Evolutionary conservation across 2,888 invertebrate genomes (phyloP), one percentile per base, ranked within the genome.

Genomic region (Crioceris asparagi): DNA sequence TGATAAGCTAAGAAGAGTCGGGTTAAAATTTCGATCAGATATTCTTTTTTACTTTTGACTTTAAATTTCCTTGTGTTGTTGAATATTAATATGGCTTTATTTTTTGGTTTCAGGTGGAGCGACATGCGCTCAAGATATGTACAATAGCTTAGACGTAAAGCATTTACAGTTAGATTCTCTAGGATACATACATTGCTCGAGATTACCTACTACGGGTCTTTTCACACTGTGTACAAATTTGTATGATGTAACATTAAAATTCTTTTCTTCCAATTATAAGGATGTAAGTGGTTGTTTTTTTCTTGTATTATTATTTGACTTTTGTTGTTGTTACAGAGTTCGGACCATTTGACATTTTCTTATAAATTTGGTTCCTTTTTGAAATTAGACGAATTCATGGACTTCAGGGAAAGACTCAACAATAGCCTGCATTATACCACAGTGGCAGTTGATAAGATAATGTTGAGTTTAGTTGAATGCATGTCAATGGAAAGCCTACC

Each of bases 321-420:
- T 21, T 21, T 21, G 6, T 29, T 26, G 18, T 26, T 7, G 11
- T 26, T 32, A 16, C 69, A 88, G 86, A 85, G 88, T 54, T 77
- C 87, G 32, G 94, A 94, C 62, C 87, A 91, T 61, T 72, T 94
- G 36, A 86, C 91, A 17, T 80, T 86, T 55, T 86, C 88, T 6
- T 94, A 93, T 68, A 92, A 93, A 59, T 93, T 82, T 65, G 93
- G 94, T 8, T 91, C 93, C 29, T 93, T 93, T 68, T 78, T 82
- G 49, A 92, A 93, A 72, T 75, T 94, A 48, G 78, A 83, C 49
- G 93, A 94, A 63, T 84, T 96, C 60, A 78, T 86, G 54, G 78
- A 82, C 56, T 86, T 93, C 61, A 75, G 83, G 51, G 79, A 81
- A 51, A 74, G 84, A 32, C 67, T 94, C 41, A 79, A 81, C 50